These are phyloP conservation scores for Myotis pilosus DNA, from an alignment of 2,797 vertebrate genomes.

Conservation along the genomic window DNA sequence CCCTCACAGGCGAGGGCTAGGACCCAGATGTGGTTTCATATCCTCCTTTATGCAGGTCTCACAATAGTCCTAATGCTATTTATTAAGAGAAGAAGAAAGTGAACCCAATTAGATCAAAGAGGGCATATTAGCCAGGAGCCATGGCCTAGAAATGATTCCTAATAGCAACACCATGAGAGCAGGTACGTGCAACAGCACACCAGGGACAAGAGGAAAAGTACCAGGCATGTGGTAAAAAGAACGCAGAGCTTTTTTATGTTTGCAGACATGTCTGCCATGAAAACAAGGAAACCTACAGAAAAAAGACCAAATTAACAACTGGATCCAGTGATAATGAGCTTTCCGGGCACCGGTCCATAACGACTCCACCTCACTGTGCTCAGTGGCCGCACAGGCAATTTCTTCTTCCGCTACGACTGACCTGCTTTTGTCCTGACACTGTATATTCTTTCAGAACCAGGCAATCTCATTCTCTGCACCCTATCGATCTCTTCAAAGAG, in stretches of 20 bases:
- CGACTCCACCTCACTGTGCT: constrained; percentile 24
- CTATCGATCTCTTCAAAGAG: constrained; percentile 67
- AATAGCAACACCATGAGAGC: not conserved
- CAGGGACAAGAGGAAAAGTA: not conserved
- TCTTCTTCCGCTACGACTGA: constrained; percentile 27
- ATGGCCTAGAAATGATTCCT: constrained; percentile 20
- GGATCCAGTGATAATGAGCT: constrained; percentile 53
- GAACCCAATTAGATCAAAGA: not conserved
- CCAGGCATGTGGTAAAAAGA: not conserved
- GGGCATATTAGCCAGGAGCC: not conserved
- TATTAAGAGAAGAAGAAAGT: not conserved
- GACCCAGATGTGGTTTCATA: not conserved
- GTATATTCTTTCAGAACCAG: constrained; percentile 53
- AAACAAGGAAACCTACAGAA: constrained; percentile 57
- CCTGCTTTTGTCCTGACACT: constrained; percentile 59
- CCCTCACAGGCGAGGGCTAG: not conserved
- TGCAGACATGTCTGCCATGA: constrained; percentile 14
- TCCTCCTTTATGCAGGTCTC: not conserved
- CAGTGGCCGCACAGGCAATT: not conserved
- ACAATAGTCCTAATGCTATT: not conserved
- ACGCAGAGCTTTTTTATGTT: constrained; percentile 50
- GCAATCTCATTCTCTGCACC: constrained; percentile 61
- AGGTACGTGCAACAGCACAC: not conserved
- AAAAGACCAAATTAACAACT: constrained; percentile 46
- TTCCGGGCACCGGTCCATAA: constrained; percentile 31